Conservation (phyloP, 2,797 vertebrate species). For the Rallus crepitans region DNA sequence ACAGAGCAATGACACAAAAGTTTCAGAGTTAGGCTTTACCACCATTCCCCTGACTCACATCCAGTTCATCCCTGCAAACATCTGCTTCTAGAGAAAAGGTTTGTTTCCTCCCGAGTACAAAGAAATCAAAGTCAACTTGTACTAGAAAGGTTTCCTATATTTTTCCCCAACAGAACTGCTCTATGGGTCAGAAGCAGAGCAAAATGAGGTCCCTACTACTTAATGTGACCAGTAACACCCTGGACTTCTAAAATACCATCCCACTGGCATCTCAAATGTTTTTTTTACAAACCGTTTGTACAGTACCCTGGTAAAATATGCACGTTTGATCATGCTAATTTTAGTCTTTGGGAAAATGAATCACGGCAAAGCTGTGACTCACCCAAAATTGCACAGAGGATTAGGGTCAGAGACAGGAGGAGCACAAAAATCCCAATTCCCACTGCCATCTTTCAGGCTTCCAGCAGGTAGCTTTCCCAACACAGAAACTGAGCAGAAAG, state of each 20-base stretch:
- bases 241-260: background rate
- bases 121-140: background rate
- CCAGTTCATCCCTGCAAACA: background rate
- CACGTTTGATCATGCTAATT: background rate
- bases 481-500: background rate
- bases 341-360: background rate
- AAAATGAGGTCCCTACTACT: background rate
- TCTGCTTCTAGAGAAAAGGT: conserved; percentile 7
- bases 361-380: conserved; percentile 10
- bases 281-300: background rate
- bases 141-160: background rate
- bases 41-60: conserved; percentile 9
- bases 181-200: background rate
- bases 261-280: background rate
- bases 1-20: conserved; percentile 35
- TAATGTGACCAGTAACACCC: background rate
- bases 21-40: conserved; percentile 31
- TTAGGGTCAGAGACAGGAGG: background rate
- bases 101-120: background rate
- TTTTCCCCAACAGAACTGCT: background rate
- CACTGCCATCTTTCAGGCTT: background rate
- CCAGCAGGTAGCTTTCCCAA: background rate
- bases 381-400: background rate
- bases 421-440: background rate
- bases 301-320: background rate